Evolutionary conservation across 1,140 invertebrate species (phyloP).

Genomic region (Drusus annulatus): DNA sequence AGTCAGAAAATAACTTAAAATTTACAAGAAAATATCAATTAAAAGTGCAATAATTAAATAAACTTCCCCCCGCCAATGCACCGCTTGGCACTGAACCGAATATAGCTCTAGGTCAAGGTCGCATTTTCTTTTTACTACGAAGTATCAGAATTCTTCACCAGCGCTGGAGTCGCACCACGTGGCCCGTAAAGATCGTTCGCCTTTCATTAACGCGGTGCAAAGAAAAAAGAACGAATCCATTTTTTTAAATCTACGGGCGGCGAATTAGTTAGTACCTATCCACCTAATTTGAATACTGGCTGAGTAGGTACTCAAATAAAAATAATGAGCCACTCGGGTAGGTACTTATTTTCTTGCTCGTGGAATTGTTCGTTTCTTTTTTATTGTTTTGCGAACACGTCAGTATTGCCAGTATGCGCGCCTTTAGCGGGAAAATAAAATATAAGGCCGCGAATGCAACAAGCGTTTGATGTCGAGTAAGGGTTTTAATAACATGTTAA

Average conservation of each 20-base stretch:
- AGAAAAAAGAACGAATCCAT: conserved; percentile 1
- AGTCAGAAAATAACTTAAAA: no score
- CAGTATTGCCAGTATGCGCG: conserved; percentile 2
- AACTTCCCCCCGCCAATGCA: conserved; percentile 32
- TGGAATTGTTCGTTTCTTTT: not conserved
- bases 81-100: conserved; percentile 58
- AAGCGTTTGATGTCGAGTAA: not conserved
- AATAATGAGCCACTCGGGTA: conserved; percentile 10
- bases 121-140: conserved; percentile 59
- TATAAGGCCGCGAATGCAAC: conserved; percentile 12
- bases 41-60: conserved; percentile 31
- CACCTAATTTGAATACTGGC: not conserved
- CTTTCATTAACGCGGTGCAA: conserved; percentile 43
- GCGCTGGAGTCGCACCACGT: conserved; percentile 50
- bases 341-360: not conserved
- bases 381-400: not conserved
- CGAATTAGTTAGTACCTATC: no score
- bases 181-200: conserved; percentile 31
- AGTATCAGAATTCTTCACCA: conserved; percentile 54
- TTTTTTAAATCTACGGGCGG: not conserved
- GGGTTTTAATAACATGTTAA: conserved; percentile 27
- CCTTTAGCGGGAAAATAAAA: not conserved
- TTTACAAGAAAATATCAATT: not conserved
- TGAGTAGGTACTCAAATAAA: conserved; percentile 1
- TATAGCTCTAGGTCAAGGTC: conserved; percentile 60